Conservation (phyloP, 2,888 invertebrate genomes). For the Margaritifera margaritifera region DNA sequence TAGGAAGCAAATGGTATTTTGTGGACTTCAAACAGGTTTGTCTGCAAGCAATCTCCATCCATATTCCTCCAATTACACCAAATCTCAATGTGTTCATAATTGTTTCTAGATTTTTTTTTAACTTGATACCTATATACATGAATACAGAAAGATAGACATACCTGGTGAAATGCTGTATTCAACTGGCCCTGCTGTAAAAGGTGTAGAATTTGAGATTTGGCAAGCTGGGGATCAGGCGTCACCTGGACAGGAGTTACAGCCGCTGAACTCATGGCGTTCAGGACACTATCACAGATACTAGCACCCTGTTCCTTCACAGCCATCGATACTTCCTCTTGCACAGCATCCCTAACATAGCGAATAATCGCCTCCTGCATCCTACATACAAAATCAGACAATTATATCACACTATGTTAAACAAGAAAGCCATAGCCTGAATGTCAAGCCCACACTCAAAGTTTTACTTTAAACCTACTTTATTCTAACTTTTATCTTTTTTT, state of each 20-base stretch:
- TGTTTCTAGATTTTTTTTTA: too few relatives aligned
- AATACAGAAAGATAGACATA: conserved; percentile 37
- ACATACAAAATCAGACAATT: neutral
- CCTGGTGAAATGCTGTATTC: conserved; percentile 88
- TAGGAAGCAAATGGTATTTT: too few relatives aligned
- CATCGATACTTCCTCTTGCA: conserved; percentile 66
- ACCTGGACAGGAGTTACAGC: conserved; percentile 83
- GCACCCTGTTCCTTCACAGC: conserved; percentile 77
- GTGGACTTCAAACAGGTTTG: too few relatives aligned
- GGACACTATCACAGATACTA: conserved; percentile 77
- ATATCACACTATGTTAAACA: too few relatives aligned
- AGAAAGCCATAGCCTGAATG: too few relatives aligned
- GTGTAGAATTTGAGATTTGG: conserved; percentile 80
- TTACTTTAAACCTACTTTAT: too few relatives aligned
- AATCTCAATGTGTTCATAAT: too few relatives aligned
- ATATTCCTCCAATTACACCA: too few relatives aligned
- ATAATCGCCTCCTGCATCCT: conserved; percentile 70
- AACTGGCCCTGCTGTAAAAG: conserved; percentile 82
- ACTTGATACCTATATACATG: too few relatives aligned
- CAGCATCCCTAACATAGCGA: conserved; percentile 57
- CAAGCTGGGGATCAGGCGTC: conserved; percentile 63
- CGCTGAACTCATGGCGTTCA: conserved; percentile 80
- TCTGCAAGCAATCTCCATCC: too few relatives aligned
- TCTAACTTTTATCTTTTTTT: too few relatives aligned
- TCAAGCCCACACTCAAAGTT: too few relatives aligned